Evolutionary conservation across 1,140 invertebrate species (phyloP).

Genomic region (Ectropis grisescens): DNA sequence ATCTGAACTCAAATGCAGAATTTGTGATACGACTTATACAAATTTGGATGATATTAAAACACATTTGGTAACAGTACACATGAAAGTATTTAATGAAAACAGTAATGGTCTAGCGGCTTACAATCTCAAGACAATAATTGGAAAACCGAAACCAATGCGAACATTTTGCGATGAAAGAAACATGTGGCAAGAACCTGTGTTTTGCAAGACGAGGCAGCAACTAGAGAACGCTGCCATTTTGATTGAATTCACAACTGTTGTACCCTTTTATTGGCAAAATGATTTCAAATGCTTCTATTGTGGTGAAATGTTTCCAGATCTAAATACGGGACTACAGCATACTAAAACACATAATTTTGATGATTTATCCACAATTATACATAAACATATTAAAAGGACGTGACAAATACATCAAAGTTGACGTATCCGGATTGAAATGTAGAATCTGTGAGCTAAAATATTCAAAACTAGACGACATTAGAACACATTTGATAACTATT

Average conservation of each 20-base stretch:
- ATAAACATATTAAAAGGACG: conserved; percentile 33
- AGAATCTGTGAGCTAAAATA: conserved; percentile 22
- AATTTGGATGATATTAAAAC: too few relatives aligned
- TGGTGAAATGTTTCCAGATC: conserved; percentile 27
- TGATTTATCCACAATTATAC: conserved; percentile 15
- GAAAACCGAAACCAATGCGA: too few relatives aligned
- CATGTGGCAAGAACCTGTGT: too few relatives aligned
- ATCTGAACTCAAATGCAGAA: too few relatives aligned
- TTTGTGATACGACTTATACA: too few relatives aligned
- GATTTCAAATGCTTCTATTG: conserved; percentile 52
- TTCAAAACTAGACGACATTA: conserved; percentile 21
- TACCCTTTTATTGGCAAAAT: conserved; percentile 37
- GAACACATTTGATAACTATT: conserved; percentile 21
- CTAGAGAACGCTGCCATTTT: conserved; percentile 35
- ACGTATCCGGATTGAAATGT: conserved; percentile 37
- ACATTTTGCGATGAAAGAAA: too few relatives aligned
- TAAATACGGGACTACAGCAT: conserved; percentile 26
- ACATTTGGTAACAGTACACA: too few relatives aligned
- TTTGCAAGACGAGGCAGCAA: too few relatives aligned
- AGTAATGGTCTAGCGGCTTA: too few relatives aligned
- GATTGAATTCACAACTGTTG: conserved; percentile 28
- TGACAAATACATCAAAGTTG: conserved; percentile 33
- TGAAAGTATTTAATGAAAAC: too few relatives aligned
- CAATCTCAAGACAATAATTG: too few relatives aligned
- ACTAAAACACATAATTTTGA: conserved; percentile 18